Evolutionary conservation across 2,113 vertebrate genomes (phyloP).

Genomic region (Malurus cyaneus): DNA sequence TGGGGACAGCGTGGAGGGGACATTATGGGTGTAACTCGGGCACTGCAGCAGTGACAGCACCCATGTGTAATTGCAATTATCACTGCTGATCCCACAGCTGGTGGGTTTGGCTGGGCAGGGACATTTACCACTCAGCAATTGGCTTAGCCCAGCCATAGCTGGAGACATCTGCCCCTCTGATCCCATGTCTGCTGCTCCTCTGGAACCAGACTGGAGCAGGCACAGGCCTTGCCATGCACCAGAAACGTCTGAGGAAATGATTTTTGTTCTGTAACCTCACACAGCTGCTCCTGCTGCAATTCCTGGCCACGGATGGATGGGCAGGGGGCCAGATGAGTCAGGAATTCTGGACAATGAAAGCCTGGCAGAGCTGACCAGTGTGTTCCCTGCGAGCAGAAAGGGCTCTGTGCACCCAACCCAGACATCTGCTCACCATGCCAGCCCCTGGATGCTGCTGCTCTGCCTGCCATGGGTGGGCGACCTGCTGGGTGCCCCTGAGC

Average conservation of each 20-base stretch:
- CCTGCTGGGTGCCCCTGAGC: accelerated
- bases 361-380: not conserved
- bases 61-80: not conserved
- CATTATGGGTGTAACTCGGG: not conserved
- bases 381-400: not conserved
- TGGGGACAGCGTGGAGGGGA: accelerated
- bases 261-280: not conserved
- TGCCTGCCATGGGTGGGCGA: accelerated
- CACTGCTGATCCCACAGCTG: not conserved
- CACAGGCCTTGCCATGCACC: not conserved
- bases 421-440: accelerated
- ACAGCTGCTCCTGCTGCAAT: not conserved
- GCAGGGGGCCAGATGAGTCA: not conserved
- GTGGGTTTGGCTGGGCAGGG: not conserved
- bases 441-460: not conserved
- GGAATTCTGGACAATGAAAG: not conserved
- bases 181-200: not conserved
- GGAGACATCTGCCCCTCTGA: not conserved
- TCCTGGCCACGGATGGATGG: not conserved
- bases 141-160: not conserved
- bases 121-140: not conserved
- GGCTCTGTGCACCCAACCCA: not conserved
- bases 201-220: not conserved
- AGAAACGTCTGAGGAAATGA: not conserved
- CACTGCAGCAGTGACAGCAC: not conserved